Evolutionary conservation across 2,888 invertebrate species (phyloP).

Genomic region (Poecilobothrus nobilitatus): DNA sequence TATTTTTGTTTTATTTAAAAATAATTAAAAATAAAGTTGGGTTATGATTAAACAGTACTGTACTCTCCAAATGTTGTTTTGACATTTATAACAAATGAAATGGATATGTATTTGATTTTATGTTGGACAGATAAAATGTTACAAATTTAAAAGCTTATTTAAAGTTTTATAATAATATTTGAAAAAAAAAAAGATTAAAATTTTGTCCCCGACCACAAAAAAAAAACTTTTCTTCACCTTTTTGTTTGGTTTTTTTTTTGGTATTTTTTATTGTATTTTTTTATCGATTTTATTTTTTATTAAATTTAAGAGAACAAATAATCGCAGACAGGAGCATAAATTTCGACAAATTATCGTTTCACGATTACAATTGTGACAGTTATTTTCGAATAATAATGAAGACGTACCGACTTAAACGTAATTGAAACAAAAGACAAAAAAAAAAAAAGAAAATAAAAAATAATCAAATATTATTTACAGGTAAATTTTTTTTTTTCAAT

Average conservation of each 20-base stretch:
- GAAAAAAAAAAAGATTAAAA: background rate
- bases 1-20: too few relatives aligned
- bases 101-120: too few relatives aligned
- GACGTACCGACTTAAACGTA: background rate
- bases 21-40: too few relatives aligned
- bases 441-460: background rate
- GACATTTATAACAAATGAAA: too few relatives aligned
- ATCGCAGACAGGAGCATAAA: background rate
- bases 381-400: conserved; percentile 2
- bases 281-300: background rate
- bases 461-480: background rate
- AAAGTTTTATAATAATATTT: background rate
- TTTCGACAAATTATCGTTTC: background rate
- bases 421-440: background rate
- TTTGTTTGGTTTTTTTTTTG: background rate
- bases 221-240: background rate
- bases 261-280: background rate
- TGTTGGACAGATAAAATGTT: too few relatives aligned
- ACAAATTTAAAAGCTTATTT: too few relatives aligned
- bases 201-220: background rate
- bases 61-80: too few relatives aligned
- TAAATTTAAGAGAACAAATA: background rate
- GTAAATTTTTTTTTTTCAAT: too few relatives aligned
- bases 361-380: conserved; percentile 4
- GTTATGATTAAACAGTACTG: too few relatives aligned